Conservation (phyloP, 2,113 vertebrate genomes). For the Ptychochromis oligacanthus region DNA sequence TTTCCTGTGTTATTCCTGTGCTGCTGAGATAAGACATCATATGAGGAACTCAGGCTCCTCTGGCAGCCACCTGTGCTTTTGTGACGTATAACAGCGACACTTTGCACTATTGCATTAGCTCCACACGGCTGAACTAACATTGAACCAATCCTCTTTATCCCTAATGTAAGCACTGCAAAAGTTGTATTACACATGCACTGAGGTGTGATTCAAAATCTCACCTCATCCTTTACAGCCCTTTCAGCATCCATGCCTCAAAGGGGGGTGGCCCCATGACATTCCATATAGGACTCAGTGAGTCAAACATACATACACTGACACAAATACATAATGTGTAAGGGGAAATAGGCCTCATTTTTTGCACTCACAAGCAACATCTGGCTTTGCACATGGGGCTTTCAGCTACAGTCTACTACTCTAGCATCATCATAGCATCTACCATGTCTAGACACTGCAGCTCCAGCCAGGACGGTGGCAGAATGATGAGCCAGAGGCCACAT, state of each 20-base stretch:
- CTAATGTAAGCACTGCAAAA: constrained; percentile 12
- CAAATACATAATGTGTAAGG: neutral
- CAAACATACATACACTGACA: neutral
- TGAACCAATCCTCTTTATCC: constrained; percentile 32
- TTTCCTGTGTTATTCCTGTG: neutral
- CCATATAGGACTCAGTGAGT: neutral
- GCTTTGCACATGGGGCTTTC: constrained; percentile 19
- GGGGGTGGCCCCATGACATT: neutral
- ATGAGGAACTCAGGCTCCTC: neutral
- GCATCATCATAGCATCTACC: neutral
- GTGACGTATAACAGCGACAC: constrained; percentile 19
- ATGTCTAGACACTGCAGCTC: constrained; percentile 11
- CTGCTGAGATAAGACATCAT: neutral
- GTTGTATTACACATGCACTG: constrained; percentile 16
- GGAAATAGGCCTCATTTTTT: constrained; percentile 36
- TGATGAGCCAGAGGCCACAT: constrained; percentile 24
- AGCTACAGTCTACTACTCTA: neutral
- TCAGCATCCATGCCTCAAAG: neutral
- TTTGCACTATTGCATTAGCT: constrained; percentile 1
- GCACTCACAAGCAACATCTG: constrained; percentile 58
- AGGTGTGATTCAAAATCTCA: neutral
- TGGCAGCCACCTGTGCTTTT: constrained; percentile 14
- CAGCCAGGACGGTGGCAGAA: neutral
- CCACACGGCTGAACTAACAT: neutral
- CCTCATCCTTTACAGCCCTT: neutral